A percentile compares a stretch with the other conserved stretches of the same genome.
phyloP scores from a whole-genome alignment of 2,797 vertebrate genomes.

The Aulostomus chinensis region DNA sequence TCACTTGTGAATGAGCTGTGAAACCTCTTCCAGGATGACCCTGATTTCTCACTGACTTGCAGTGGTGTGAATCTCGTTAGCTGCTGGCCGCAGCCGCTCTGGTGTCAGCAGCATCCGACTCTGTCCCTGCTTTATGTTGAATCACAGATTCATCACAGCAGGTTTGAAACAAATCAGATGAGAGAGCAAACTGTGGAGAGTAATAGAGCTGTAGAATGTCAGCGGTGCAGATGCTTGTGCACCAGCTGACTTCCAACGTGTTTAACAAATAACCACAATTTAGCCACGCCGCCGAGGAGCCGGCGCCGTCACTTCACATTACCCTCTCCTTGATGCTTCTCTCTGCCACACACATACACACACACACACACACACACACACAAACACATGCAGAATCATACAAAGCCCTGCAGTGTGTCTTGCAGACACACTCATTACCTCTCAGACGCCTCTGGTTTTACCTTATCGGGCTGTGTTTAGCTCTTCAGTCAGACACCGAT shows the following conservation, averaged over 20 bases:
- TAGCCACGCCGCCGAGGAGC: slow-evolving; percentile 89
- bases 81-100: no score
- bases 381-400: slow-evolving; percentile 11
- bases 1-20: no score
- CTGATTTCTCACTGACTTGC: no score
- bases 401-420: slow-evolving; percentile 59
- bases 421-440: slow-evolving; percentile 73
- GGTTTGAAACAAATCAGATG: no score
- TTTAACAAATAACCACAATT: slow-evolving; percentile 98
- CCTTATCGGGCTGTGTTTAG: slow-evolving; percentile 72
- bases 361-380: slow-evolving; percentile 13
- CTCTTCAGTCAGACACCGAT: slow-evolving; percentile 48
- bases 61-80: no score
- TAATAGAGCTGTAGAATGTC: no score
- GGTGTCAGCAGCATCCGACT: no score
- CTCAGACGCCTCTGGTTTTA: slow-evolving; percentile 65
- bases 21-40: no score
- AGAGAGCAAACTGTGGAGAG: no score
- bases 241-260: slow-evolving; percentile 89
- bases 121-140: background rate
- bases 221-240: slow-evolving; percentile 66
- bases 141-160: slow-evolving; percentile 67
- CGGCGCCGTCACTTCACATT: slow-evolving; percentile 92
- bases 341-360: slow-evolving; percentile 58
- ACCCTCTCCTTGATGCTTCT: slow-evolving; percentile 83